Evolutionary conservation across 2,888 invertebrate genomes (phyloP).

Genomic region (Thelaira solivaga): DNA sequence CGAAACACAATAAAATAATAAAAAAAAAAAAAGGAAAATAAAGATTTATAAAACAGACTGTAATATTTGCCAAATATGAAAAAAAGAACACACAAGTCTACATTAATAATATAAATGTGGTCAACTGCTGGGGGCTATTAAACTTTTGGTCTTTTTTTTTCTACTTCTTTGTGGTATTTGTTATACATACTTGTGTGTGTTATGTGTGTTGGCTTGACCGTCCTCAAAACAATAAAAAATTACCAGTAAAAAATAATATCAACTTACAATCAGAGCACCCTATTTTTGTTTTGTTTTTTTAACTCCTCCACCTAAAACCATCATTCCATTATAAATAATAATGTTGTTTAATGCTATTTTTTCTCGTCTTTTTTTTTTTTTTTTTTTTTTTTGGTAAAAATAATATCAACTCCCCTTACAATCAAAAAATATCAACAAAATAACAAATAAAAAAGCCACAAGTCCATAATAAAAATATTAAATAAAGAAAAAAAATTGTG

Average conservation of each 20-base stretch:
- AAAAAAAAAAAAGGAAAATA: background rate
- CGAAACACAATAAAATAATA: background rate
- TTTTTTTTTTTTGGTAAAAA: background rate
- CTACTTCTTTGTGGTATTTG: background rate
- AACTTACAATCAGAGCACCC: constrained; percentile 60
- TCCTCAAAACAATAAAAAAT: constrained; percentile 53
- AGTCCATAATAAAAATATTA: constrained; percentile 52
- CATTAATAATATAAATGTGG: constrained; percentile 44
- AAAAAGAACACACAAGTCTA: background rate
- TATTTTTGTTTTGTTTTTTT: constrained; percentile 29
- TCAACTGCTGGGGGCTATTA: constrained; percentile 55
- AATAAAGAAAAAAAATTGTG: too few species aligned
- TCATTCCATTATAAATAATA: constrained; percentile 29
- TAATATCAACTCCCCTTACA: constrained; percentile 54
- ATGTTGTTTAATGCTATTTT: constrained; percentile 34
- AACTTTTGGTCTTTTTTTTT: constrained; percentile 20
- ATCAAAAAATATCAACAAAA: background rate
- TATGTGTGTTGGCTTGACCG: constrained; percentile 57
- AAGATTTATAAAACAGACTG: background rate
- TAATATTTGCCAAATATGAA: constrained; percentile 12
- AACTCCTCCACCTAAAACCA: constrained; percentile 55
- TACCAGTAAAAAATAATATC: constrained; percentile 39
- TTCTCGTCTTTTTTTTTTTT: background rate
- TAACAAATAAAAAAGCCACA: constrained; percentile 38
- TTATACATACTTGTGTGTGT: constrained; percentile 45